Conservation (phyloP, 1,140 invertebrate species). For the Subanguina moxae region DNA sequence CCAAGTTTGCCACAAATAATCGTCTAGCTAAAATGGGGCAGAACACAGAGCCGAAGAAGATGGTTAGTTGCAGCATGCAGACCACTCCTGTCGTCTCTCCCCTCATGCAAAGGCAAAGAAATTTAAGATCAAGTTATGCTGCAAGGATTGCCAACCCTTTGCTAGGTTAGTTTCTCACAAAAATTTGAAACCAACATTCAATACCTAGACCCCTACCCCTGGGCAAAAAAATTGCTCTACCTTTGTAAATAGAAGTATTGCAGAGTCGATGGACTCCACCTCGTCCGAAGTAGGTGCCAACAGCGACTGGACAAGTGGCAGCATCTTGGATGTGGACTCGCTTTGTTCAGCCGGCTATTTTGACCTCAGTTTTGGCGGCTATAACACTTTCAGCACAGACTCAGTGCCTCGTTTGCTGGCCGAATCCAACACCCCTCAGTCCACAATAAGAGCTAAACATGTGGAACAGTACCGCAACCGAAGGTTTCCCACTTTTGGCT, state of each 20-base stretch:
- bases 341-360: conserved; percentile 40
- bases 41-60: conserved; percentile 27
- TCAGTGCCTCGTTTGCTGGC: conserved; percentile 38
- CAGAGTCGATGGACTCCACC: conserved; percentile 40
- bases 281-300: conserved; percentile 28
- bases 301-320: conserved; percentile 22
- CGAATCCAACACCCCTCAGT: conserved; percentile 22
- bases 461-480: neutral
- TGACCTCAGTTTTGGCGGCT: conserved; percentile 36
- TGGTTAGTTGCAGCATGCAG: conserved; percentile 40
- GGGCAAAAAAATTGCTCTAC: neutral
- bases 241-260: neutral
- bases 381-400: conserved; percentile 37
- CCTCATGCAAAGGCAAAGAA: neutral
- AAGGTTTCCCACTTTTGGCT: neutral
- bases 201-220: too few relatives aligned
- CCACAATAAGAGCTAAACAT: neutral
- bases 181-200: neutral
- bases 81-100: conserved; percentile 29
- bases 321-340: conserved; percentile 38
- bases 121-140: neutral
- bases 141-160: neutral
- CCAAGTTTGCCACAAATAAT: conserved; percentile 46
- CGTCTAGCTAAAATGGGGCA: conserved; percentile 40
- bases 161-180: neutral